A percentile compares a stretch with the other conserved stretches of the same genome.
phyloP scores from a whole-genome alignment of 2,113 vertebrate species.

The Bubo bubo region DNA sequence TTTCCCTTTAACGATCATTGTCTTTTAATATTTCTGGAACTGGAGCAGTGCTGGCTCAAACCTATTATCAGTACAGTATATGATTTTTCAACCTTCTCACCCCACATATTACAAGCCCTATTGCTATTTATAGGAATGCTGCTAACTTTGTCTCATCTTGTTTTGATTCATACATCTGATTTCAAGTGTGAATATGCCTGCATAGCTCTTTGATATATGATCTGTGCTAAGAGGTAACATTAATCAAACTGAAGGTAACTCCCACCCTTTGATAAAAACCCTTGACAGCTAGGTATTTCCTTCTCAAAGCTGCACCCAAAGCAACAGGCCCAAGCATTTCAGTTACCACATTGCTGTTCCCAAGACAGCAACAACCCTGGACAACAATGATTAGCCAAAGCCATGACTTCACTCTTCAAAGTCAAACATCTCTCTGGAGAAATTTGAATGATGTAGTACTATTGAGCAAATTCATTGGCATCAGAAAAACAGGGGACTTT shows the following conservation, averaged over 20 bases:
- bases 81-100: slow-evolving; percentile 16
- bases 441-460: neutral
- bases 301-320: slow-evolving; percentile 5
- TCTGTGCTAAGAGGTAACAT: slow-evolving; percentile 24
- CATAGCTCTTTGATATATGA: slow-evolving; percentile 31
- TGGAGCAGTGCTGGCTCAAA: neutral
- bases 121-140: slow-evolving; percentile 12
- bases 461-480: neutral
- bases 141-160: slow-evolving; percentile 26
- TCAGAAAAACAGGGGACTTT: neutral
- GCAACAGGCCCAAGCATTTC: neutral
- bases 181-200: slow-evolving; percentile 31
- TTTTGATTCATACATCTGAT: slow-evolving; percentile 16
- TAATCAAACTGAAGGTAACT: slow-evolving; percentile 44
- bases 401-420: slow-evolving; percentile 41
- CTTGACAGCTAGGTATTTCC: slow-evolving; percentile 38
- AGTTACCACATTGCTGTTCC: neutral
- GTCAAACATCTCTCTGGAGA: slow-evolving; percentile 19
- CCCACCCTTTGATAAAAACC: slow-evolving; percentile 33
- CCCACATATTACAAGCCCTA: neutral
- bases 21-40: slow-evolving; percentile 33
- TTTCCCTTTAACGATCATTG: neutral
- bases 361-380: slow-evolving; percentile 13
- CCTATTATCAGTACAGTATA: neutral
- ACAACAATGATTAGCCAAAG: slow-evolving; percentile 27